phyloP scores from a whole-genome alignment of 2,888 invertebrate species.

The Lymantria monacha region DNA sequence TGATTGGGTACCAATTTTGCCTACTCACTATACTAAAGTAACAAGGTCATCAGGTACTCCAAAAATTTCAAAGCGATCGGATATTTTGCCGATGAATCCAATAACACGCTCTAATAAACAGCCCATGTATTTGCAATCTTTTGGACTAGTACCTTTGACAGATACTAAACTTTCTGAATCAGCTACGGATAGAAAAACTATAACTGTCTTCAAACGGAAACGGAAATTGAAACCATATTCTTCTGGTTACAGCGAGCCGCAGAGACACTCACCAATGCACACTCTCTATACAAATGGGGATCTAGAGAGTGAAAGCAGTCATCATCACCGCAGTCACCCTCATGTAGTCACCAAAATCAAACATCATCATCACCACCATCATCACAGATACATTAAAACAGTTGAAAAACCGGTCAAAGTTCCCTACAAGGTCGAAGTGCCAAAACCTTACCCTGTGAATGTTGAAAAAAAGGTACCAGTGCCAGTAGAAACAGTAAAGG shows the following conservation, averaged over 20 bases:
- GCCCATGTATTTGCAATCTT: slow-evolving; percentile 61
- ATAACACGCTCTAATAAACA: slow-evolving; percentile 43
- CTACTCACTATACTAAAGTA: slow-evolving; percentile 58
- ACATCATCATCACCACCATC: slow-evolving; percentile 86
- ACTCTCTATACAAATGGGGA: slow-evolving; percentile 46
- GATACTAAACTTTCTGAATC: slow-evolving; percentile 38
- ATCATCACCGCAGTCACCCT: slow-evolving; percentile 43
- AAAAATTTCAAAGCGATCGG: slow-evolving; percentile 53
- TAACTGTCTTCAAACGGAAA: slow-evolving; percentile 55
- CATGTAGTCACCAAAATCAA: slow-evolving; percentile 71
- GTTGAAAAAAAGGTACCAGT: slow-evolving; percentile 70
- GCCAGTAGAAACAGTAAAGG: slow-evolving; percentile 58
- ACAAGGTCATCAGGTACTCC: slow-evolving; percentile 38
- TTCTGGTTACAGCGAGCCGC: slow-evolving; percentile 59
- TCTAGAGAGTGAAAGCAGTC: slow-evolving; percentile 53
- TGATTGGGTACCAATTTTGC: slow-evolving; percentile 75
- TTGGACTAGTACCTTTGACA: slow-evolving; percentile 58
- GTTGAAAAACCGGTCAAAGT: slow-evolving; percentile 79
- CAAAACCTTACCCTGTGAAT: slow-evolving; percentile 76
- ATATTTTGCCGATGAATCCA: slow-evolving; percentile 29
- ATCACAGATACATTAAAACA: slow-evolving; percentile 84
- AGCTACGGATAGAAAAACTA: slow-evolving; percentile 50
- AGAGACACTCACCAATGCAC: slow-evolving; percentile 42
- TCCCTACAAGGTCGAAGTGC: slow-evolving; percentile 79
- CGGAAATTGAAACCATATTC: slow-evolving; percentile 52